These are phyloP conservation scores for Drosophila lowei DNA, from an alignment of 1,140 invertebrate species.

Conservation along the genomic window DNA sequence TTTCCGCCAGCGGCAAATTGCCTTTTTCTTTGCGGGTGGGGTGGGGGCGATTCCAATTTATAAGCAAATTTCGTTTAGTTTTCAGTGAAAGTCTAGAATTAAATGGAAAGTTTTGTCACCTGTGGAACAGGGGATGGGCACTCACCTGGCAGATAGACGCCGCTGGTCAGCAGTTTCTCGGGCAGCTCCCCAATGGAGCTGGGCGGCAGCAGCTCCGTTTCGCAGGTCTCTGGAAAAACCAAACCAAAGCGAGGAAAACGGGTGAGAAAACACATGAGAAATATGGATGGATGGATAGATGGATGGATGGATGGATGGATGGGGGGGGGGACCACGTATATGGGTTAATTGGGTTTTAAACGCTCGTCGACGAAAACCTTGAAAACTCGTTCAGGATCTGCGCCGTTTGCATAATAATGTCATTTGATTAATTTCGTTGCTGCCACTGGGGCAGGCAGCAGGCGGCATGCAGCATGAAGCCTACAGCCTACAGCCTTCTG, in stretches of 20 bases:
- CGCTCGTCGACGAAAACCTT: conserved; percentile 64
- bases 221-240: conserved; percentile 38
- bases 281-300: background rate
- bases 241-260: background rate
- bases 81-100: conserved; percentile 77
- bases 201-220: conserved; percentile 80
- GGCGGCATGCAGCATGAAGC: too few species aligned
- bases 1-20: conserved; percentile 55
- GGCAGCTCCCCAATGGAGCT: conserved; percentile 84
- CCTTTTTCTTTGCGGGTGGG: conserved; percentile 23
- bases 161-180: conserved; percentile 85
- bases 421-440: conserved; percentile 75
- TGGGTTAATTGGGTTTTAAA: conserved; percentile 79
- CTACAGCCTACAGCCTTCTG: conserved; percentile 14
- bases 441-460: conserved; percentile 23
- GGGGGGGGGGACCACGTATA: conserved; percentile 33
- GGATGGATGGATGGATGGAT: background rate
- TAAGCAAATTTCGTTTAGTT: conserved; percentile 59
- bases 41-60: conserved; percentile 68
- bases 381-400: conserved; percentile 71
- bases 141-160: conserved; percentile 85
- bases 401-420: conserved; percentile 72
- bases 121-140: conserved; percentile 18
- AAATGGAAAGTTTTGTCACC: conserved; percentile 73
- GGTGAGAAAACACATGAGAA: conserved; percentile 16